Evolutionary conservation across 2,888 invertebrate genomes (phyloP).

Genomic region (Hemaris fuciformis): DNA sequence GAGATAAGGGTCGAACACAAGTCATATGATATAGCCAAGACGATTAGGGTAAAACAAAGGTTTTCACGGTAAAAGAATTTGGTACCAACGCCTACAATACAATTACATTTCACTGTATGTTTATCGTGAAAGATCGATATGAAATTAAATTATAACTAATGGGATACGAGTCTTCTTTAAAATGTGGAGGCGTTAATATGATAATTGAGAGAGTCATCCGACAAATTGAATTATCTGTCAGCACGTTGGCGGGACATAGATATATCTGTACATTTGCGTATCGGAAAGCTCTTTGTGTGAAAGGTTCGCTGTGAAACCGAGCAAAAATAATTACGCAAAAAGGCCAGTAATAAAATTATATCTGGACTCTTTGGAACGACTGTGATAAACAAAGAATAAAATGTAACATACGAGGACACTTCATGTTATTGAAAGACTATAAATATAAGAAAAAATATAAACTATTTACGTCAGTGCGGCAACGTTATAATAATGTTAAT

Average conservation of each 20-base stretch:
- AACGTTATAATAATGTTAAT: constrained; percentile 9
- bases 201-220: constrained; percentile 38
- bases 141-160: constrained; percentile 42
- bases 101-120: constrained; percentile 20
- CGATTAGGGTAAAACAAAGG: constrained; percentile 41
- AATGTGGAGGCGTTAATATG: constrained; percentile 38
- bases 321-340: background rate
- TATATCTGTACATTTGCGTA: background rate
- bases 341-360: background rate
- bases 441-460: background rate
- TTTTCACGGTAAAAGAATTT: constrained; percentile 29
- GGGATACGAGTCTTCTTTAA: constrained; percentile 34
- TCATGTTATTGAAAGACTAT: background rate
- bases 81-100: constrained; percentile 8
- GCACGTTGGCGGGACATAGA: background rate
- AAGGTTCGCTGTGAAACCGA: background rate
- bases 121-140: constrained; percentile 27
- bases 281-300: constrained; percentile 2
- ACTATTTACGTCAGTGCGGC: background rate
- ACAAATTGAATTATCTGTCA: constrained; percentile 38
- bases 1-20: constrained; percentile 37
- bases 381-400: too few species aligned
- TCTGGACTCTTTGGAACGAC: too few species aligned
- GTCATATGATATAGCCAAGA: constrained; percentile 40
- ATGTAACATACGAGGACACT: background rate